phyloP scores from a whole-genome alignment of 37 sponge, comb jelly and placozoan genomes.

The Bolinopsis microptera region DNA sequence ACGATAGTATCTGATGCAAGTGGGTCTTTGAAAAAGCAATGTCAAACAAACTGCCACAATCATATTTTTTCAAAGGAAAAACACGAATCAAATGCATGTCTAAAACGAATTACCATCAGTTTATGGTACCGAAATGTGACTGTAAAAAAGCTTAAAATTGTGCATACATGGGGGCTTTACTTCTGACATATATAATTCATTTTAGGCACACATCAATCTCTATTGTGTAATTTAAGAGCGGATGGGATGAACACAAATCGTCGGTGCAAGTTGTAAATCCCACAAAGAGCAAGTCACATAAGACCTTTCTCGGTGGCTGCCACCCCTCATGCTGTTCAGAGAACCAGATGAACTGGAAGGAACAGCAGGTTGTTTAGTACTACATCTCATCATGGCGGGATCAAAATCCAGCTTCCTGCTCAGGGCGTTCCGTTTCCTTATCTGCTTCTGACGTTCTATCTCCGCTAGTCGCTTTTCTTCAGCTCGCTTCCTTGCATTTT shows the following conservation, averaged over 20 bases:
- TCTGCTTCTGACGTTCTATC: neutral
- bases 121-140: too few species aligned
- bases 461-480: conserved; percentile 5
- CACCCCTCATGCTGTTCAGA: neutral
- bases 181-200: too few species aligned
- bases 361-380: neutral
- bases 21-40: neutral
- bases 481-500: conserved; percentile 8
- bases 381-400: neutral
- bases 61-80: neutral
- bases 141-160: too few species aligned
- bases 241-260: neutral
- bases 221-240: neutral
- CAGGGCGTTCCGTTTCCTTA: neutral
- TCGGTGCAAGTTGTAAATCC: neutral
- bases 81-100: neutral
- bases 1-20: neutral
- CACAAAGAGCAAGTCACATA: neutral
- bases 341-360: neutral
- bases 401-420: conserved; percentile 11
- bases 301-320: neutral
- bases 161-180: too few species aligned
- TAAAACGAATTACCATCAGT: neutral
- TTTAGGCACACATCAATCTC: neutral
- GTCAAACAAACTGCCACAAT: neutral